Base-by-base conservation (phyloP, 2,113 vertebrate species). In the Brachirus orientalis region DNA sequence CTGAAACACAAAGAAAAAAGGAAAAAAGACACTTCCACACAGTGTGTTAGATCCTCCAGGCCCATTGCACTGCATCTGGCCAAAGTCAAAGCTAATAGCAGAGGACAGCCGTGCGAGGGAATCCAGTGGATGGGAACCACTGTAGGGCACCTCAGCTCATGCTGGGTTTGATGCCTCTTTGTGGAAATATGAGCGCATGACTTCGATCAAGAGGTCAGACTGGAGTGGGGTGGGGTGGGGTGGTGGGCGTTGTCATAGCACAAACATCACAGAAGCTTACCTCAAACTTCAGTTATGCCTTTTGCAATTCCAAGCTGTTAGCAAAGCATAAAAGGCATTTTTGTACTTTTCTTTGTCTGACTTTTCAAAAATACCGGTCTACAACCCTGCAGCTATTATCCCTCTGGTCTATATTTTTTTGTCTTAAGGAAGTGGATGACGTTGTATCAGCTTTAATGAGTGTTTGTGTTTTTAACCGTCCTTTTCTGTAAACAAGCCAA, bases 41-140 rank as follows among this genome's bases (percentile, higher is more conserved):
- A 80, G 58, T 84, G 80, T 58, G 76, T 79, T 84, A 74, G 77
- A 75, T 84, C 86, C 80, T 88, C 75, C 69, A 64, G 83, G 86
- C 79, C 86, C 61, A 79, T 69, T 89, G 53, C 58, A 62, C 79
- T 28, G 53, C 70, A 86, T 90, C 84, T 86, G 82, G 69, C 61
- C 76, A 74, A 83, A 88, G 82, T 83, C 80, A 62, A 86, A 86
- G 84, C 75, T 89, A 89, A 92, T 91, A 54, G 70, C 2, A 19
- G 44, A 57, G 80, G 91, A 93, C 86, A 62, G 79, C 58, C n/a
- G 73, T 79, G 86, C 86, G 85, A 89, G 66, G 83, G 83, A 48
- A 84, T 82, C 64, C 55, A 16, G 63, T 58, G 77, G 72, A 86
- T 55, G 75, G 77, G 57, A 48, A 62, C 58, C 74, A 75, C 90